phyloP scores from a whole-genome alignment of 2,797 vertebrate species.

The Betta splendens region DNA sequence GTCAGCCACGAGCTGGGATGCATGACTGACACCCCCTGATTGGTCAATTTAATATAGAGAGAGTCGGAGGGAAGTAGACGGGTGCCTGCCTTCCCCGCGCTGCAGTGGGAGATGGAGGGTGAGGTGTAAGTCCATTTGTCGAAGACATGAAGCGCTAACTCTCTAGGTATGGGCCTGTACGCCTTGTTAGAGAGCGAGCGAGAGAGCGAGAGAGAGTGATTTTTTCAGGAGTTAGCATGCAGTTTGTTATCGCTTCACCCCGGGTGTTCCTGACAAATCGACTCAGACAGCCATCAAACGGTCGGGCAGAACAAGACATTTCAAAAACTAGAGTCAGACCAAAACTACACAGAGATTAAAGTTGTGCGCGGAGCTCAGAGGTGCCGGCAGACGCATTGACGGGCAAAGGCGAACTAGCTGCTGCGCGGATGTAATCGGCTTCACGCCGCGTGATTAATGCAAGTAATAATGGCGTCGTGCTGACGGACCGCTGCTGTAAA shows the following conservation, averaged over 20 bases:
- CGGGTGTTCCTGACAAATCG: conserved; percentile 70
- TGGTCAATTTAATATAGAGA: conserved; percentile 84
- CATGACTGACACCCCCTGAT: conserved; percentile 85
- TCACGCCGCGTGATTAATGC: conserved; percentile 1
- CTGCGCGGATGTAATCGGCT: conserved; percentile 2
- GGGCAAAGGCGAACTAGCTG: conserved; percentile 11
- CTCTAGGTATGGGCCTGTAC: conserved; percentile 77
- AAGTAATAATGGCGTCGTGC: too few species aligned
- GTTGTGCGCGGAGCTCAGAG: conserved; percentile 43
- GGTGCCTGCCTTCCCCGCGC: conserved; percentile 72
- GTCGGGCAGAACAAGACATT: conserved; percentile 66
- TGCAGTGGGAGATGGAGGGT: conserved; percentile 74
- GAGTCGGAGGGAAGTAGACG: conserved; percentile 66
- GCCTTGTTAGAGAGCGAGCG: conserved; percentile 80
- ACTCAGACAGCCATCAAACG: conserved; percentile 70
- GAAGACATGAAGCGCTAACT: conserved; percentile 85
- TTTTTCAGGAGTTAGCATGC: conserved; percentile 71
- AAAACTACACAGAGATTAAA: conserved; percentile 44
- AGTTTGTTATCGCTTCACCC: conserved; percentile 75
- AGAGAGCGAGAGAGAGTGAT: conserved; percentile 59
- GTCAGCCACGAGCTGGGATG: conserved; percentile 80
- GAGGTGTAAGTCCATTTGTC: conserved; percentile 86
- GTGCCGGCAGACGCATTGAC: conserved; percentile 28
- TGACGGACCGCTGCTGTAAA: too few species aligned
- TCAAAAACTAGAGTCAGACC: conserved; percentile 58